Evolutionary conservation across 2,113 vertebrate species (phyloP), one percentile per base, ranked within the genome.

Genomic region (Leptodactylus fuscus): DNA sequence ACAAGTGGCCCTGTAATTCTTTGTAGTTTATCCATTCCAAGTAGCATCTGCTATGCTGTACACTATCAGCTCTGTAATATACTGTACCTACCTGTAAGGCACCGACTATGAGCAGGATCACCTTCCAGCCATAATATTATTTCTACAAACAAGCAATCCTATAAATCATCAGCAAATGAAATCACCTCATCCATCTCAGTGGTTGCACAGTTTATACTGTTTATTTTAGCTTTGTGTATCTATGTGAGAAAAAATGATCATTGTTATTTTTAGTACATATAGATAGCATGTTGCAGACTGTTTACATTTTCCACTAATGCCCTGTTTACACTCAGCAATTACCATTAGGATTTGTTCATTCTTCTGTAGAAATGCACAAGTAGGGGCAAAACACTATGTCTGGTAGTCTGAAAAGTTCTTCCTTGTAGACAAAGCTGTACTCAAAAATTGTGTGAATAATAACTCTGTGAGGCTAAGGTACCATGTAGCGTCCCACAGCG

Each of bases 51-150:
- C 67, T 49, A 20, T 74, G 34, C 51, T 75, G 24, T 15, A 18
- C 65, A 53, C 4, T 29, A 29, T 62, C 75, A 71, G 34, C 49
- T 38, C 67, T n/a, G n/a, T n/a, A n/a, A 22, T 20, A 53, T 11
- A 86, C 62, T 13, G n/a, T 24, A 81, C 65, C 67, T 75, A 81
- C 65, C 51, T 75, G 38, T 7, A 24, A 46, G 46, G 65, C 38
- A 29, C 20, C 13, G 51, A 38, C 48, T 32, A 46, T 6, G 38
- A 36, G 38, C 55, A 27, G n/a, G 10, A 11, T 77, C 41, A 36
- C 12, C 44, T 81, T 27, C 38, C 32, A 60, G 84, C 32, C 22
- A 38, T 58, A 81, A 86, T 81, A 81, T 81, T 73, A 60, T 77
- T 55, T 70, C n/a, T 80, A 22, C 75, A 80, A 71, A 85, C 48